A percentile compares a stretch with the other conserved stretches of the same genome.
Evolutionary conservation across 1,140 invertebrate species (phyloP).

Genomic region (Brachystomella parvula): DNA sequence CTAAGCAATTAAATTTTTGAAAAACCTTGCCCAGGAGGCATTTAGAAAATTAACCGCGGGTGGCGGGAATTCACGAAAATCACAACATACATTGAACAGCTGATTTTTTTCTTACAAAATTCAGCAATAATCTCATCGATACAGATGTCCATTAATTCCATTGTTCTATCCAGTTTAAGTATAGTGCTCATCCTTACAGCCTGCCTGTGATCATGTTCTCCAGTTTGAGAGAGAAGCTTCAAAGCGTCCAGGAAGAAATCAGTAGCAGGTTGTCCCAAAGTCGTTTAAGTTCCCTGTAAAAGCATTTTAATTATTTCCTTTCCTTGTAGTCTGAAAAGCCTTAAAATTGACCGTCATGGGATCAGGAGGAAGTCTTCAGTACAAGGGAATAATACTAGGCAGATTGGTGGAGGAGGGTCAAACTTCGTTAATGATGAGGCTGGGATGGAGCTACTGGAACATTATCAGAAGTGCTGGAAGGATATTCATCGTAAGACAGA

Average conservation of each 20-base stretch:
- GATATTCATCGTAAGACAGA: conserved; percentile 55
- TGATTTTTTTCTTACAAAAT: too few species aligned
- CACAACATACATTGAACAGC: too few species aligned
- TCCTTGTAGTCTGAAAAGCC: conserved; percentile 26
- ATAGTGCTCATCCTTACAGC: too few species aligned
- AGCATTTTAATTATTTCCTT: background rate
- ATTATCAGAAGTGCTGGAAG: conserved; percentile 58
- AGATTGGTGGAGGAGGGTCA: background rate
- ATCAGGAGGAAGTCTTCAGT: conserved; percentile 18
- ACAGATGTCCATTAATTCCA: too few species aligned
- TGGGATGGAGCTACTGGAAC: conserved; percentile 51
- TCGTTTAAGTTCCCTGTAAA: background rate
- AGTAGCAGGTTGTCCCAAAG: conserved; percentile 44
- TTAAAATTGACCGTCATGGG: conserved; percentile 34
- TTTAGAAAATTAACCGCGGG: too few species aligned
- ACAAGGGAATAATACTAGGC: conserved; percentile 3
- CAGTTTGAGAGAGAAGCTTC: conserved; percentile 46
- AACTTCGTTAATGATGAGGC: conserved; percentile 49
- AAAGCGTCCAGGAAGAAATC: conserved; percentile 49
- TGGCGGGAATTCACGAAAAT: too few species aligned
- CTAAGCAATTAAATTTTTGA: too few species aligned
- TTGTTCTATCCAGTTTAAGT: too few species aligned
- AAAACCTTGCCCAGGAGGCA: too few species aligned
- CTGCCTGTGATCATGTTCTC: too few species aligned
- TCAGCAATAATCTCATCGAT: too few species aligned